These are phyloP conservation scores for Agapostemon virescens DNA, from an alignment of 2,888 invertebrate genomes.

Conservation along the genomic window DNA sequence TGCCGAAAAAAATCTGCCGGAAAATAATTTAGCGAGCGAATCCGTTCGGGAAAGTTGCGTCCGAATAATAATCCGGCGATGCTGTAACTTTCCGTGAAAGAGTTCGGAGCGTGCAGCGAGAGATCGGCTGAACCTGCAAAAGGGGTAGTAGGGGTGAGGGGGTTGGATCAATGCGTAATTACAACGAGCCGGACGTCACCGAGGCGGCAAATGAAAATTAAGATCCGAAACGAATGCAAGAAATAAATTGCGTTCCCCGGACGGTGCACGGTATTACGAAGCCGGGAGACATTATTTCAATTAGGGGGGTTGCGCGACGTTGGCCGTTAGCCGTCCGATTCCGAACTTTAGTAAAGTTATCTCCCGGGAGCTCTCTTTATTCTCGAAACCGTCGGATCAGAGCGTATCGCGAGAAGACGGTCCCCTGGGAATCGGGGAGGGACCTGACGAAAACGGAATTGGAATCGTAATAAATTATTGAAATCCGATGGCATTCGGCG, in stretches of 20 bases:
- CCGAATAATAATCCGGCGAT: background rate
- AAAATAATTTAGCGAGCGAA: background rate
- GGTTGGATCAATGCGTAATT: constrained; percentile 66
- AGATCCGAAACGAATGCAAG: constrained; percentile 66
- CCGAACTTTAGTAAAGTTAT: constrained; percentile 63
- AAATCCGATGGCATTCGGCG: constrained; percentile 58
- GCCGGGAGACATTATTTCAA: constrained; percentile 64
- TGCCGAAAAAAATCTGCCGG: background rate
- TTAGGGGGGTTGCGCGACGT: constrained; percentile 59
- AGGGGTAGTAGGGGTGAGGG: no score
- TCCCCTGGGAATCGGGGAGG: background rate
- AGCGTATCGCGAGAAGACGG: constrained; percentile 20
- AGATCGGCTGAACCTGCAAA: background rate
- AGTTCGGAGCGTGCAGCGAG: background rate
- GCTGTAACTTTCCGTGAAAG: background rate
- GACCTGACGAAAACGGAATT: constrained; percentile 28
- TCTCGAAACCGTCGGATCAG: background rate
- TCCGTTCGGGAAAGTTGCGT: background rate
- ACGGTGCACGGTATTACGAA: constrained; percentile 50
- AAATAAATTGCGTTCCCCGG: constrained; percentile 64
- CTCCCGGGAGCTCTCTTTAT: constrained; percentile 37
- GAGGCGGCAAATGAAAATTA: constrained; percentile 63
- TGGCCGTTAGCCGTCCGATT: constrained; percentile 48
- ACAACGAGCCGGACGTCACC: constrained; percentile 35
- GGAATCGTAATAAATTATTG: constrained; percentile 68